Evolutionary conservation across 2,888 invertebrate species (phyloP).

Genomic region (Drosophila suboccidentalis): DNA sequence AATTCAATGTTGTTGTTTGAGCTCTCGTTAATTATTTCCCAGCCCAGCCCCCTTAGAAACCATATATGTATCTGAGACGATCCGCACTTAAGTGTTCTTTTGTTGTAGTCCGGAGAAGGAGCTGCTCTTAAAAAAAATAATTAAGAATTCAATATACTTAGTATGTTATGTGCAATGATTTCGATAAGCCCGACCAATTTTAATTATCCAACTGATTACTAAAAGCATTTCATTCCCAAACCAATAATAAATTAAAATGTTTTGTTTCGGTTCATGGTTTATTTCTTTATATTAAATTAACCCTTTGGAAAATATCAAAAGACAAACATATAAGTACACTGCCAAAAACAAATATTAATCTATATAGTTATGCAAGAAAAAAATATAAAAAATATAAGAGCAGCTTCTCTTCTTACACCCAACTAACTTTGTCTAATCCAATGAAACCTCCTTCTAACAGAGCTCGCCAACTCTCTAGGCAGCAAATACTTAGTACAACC

Average conservation of each 20-base stretch:
- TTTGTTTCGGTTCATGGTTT: neutral
- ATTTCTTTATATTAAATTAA: neutral
- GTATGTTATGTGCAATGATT: conserved; percentile 4
- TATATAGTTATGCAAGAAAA: conserved; percentile 12
- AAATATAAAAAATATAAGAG: conserved; percentile 23
- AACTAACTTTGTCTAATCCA: conserved; percentile 41
- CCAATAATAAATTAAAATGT: neutral
- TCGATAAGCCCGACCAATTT: conserved; percentile 9
- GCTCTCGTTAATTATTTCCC: conserved; percentile 40
- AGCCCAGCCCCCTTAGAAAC: conserved; percentile 9
- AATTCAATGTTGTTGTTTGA: conserved; percentile 67
- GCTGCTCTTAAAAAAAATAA: conserved; percentile 56
- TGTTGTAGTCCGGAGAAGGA: conserved; percentile 34
- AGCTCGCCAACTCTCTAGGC: conserved; percentile 38
- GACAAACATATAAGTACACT: conserved; percentile 53
- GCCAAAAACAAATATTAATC: conserved; percentile 44
- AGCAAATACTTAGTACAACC: conserved; percentile 51
- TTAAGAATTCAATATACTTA: neutral
- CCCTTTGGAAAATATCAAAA: conserved; percentile 62
- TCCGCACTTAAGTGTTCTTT: conserved; percentile 26
- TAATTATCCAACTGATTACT: neutral
- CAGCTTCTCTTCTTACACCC: conserved; percentile 42
- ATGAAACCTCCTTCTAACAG: conserved; percentile 29
- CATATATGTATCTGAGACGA: neutral
- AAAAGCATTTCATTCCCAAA: neutral